A percentile compares a stretch with the other conserved stretches of the same genome.
phyloP scores from a whole-genome alignment of 2,113 vertebrate genomes.

The Cryptoleucopteryx plumbea region DNA sequence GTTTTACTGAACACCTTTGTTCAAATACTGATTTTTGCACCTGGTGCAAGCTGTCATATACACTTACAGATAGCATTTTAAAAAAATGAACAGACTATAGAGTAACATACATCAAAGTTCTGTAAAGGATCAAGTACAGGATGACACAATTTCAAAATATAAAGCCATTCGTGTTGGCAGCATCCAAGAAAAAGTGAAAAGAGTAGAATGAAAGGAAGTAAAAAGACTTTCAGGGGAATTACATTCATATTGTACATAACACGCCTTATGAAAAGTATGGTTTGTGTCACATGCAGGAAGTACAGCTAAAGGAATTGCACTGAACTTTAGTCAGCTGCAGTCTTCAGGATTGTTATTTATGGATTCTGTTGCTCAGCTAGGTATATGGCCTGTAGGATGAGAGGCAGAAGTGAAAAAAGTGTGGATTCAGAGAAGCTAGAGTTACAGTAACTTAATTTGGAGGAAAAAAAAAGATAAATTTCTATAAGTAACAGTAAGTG shows the following conservation, averaged over 20 bases:
- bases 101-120: background rate
- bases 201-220: background rate
- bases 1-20: background rate
- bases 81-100: background rate
- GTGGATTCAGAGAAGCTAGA: background rate
- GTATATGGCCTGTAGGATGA: background rate
- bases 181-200: background rate
- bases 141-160: background rate
- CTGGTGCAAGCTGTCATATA: background rate
- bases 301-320: background rate
- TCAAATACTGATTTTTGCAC: background rate
- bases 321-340: background rate
- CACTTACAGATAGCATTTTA: background rate
- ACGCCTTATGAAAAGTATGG: background rate
- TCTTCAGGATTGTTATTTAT: background rate
- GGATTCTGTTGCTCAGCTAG: background rate
- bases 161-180: background rate
- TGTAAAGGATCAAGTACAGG: background rate
- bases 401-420: background rate
- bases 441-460: background rate
- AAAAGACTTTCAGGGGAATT: background rate
- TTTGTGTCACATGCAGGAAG: background rate
- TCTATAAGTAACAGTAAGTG: background rate
- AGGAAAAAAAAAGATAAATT: rapidly evolving
- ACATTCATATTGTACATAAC: background rate